A percentile compares a stretch with the other conserved stretches of the same genome.
phyloP scores from a whole-genome alignment of 2,797 vertebrate species.

The Cuniculus paca region DNA sequence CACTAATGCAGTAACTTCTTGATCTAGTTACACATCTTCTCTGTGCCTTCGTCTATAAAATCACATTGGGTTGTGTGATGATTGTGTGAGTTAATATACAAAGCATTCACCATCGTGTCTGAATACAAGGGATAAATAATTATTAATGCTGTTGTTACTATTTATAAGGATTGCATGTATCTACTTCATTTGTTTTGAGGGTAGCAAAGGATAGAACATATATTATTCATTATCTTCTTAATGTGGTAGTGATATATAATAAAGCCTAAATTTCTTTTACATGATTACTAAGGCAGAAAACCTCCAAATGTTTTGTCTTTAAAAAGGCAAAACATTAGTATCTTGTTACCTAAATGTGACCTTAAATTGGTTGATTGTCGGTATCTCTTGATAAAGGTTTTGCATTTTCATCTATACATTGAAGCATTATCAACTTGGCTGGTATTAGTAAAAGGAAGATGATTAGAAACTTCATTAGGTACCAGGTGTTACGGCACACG shows the following conservation, averaged over 20 bases:
- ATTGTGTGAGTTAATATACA: not conserved
- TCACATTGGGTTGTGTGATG: not conserved
- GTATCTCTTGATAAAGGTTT: not conserved
- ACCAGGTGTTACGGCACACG: too few species aligned
- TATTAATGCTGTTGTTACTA: not conserved
- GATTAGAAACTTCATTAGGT: not conserved
- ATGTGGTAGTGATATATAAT: not conserved
- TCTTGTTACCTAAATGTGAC: not conserved
- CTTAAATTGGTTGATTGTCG: constrained; percentile 15
- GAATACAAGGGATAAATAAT: not conserved
- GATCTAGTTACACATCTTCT: not conserved
- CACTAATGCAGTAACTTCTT: not conserved
- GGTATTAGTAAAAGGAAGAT: constrained; percentile 16
- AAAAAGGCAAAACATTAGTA: not conserved
- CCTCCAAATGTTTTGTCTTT: constrained; percentile 46
- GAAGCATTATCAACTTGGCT: not conserved
- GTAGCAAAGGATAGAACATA: not conserved
- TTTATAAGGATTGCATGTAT: not conserved
- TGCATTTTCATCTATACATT: not conserved
- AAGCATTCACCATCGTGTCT: not conserved
- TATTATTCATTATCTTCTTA: constrained; percentile 31
- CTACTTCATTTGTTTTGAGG: constrained; percentile 23
- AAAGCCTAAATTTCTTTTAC: not conserved
- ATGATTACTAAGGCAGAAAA: not conserved
- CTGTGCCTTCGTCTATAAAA: not conserved